A percentile compares a stretch with the other conserved stretches of the same genome.
phyloP scores from a whole-genome alignment of 1,140 invertebrate genomes.

The Akabosia matsudoensis region DNA sequence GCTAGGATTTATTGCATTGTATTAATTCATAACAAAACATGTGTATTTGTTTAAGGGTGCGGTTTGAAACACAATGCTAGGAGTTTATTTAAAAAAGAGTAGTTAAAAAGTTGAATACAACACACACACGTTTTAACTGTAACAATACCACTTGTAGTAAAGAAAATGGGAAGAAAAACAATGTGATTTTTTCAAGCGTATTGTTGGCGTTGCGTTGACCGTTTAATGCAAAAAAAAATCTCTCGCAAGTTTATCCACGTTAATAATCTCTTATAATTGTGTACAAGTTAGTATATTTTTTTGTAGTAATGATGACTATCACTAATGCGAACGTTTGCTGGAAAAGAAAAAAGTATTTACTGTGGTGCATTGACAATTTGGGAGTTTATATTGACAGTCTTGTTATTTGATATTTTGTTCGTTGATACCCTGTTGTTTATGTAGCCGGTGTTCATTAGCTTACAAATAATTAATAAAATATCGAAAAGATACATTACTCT shows the following conservation, averaged over 20 bases:
- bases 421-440: background rate
- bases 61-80: no score
- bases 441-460: slow-evolving; percentile 19
- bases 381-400: no score
- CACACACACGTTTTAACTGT: slow-evolving; percentile 1
- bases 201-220: slow-evolving; percentile 22
- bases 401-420: background rate
- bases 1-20: no score
- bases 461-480: slow-evolving; percentile 1
- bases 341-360: background rate
- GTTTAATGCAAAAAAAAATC: slow-evolving; percentile 20
- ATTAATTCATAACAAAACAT: no score
- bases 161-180: no score
- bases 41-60: no score
- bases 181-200: slow-evolving; percentile 18
- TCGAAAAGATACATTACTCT: no score
- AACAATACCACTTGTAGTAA: background rate
- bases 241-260: slow-evolving; percentile 2
- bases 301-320: no score
- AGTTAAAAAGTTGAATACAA: background rate
- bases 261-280: background rate
- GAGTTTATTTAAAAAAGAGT: background rate
- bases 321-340: no score
- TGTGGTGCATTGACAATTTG: background rate
- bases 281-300: background rate